Conservation (phyloP, 1,140 invertebrate genomes). For the Gonatopus flavifemur region DNA sequence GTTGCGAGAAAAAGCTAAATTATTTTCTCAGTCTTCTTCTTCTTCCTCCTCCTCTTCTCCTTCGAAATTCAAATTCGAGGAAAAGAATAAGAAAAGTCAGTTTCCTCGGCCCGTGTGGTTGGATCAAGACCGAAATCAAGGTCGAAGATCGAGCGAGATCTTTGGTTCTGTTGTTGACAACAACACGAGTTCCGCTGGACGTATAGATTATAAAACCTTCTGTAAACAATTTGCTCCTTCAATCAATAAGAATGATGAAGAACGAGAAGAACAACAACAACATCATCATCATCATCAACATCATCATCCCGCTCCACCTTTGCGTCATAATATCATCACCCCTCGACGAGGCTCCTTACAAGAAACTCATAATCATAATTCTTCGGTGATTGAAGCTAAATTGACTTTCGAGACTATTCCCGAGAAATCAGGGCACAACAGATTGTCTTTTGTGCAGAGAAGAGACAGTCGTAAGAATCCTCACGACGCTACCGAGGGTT, state of each 20-base stretch:
- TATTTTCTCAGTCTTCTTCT: too few species aligned
- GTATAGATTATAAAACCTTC: conserved; percentile 36
- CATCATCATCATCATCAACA: too few species aligned
- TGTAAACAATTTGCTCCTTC: conserved; percentile 41
- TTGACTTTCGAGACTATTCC: conserved; percentile 16
- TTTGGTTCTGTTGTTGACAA: conserved; percentile 26
- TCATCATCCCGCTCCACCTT: too few species aligned
- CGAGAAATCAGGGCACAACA: too few species aligned
- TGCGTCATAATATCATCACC: too few species aligned
- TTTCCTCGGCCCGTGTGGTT: conserved; percentile 26
- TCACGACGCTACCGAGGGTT: too few species aligned
- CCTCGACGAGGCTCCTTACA: too few species aligned
- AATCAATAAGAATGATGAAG: too few species aligned
- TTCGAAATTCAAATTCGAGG: conserved; percentile 1
- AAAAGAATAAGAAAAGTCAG: conserved; percentile 12
- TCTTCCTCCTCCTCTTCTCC: too few species aligned
- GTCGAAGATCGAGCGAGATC: conserved; percentile 1
- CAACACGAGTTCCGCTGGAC: too few species aligned
- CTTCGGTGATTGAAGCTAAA: conserved; percentile 15
- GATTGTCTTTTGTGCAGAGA: too few species aligned
- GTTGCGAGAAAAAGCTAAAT: conserved; percentile 37
- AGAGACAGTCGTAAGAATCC: too few species aligned
- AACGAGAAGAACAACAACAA: conserved; percentile 3
- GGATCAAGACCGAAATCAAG: conserved; percentile 19
- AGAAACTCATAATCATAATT: background rate